A percentile compares a stretch with the other conserved stretches of the same genome.
Conservation (phyloP, 2,797 vertebrate species). For the Pampus argenteus region DNA sequence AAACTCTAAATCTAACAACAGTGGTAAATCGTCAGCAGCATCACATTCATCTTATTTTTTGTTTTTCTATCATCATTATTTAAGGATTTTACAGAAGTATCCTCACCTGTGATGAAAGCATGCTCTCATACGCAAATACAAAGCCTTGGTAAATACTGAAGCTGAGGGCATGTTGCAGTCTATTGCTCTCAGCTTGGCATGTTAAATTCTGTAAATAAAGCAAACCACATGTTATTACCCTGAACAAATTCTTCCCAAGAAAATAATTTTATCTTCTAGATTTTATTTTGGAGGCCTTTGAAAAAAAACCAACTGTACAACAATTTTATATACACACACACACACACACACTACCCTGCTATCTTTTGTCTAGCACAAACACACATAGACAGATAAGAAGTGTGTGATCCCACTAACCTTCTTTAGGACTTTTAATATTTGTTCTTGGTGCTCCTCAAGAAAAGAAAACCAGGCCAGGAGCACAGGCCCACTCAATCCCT, state of each 20-base stretch:
- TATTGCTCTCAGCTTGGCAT: constrained; percentile 44
- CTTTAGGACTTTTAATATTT: constrained; percentile 75
- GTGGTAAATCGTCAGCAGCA: background rate
- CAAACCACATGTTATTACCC: background rate
- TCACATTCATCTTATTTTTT: background rate
- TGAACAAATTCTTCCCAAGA: background rate
- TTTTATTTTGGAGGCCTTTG: background rate
- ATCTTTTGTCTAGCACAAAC: background rate
- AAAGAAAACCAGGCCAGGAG: constrained; percentile 83
- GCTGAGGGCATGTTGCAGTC: constrained; percentile 86
- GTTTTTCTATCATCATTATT: background rate
- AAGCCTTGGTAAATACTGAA: constrained; percentile 87
- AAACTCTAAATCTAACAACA: background rate
- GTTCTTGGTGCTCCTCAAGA: constrained; percentile 82
- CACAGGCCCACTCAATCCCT: constrained; percentile 66
- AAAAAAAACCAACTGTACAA: background rate
- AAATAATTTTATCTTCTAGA: background rate
- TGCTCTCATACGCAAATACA: constrained; percentile 82
- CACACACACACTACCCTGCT: too few relatives aligned
- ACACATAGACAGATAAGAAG: background rate
- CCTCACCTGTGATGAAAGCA: constrained; percentile 87
- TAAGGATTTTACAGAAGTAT: background rate
- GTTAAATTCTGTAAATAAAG: constrained; percentile 29
- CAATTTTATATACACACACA: too few relatives aligned
- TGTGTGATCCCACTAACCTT: constrained; percentile 75